Evolutionary conservation across 2,888 invertebrate species (phyloP).

Genomic region (Celastrina argiolus): DNA sequence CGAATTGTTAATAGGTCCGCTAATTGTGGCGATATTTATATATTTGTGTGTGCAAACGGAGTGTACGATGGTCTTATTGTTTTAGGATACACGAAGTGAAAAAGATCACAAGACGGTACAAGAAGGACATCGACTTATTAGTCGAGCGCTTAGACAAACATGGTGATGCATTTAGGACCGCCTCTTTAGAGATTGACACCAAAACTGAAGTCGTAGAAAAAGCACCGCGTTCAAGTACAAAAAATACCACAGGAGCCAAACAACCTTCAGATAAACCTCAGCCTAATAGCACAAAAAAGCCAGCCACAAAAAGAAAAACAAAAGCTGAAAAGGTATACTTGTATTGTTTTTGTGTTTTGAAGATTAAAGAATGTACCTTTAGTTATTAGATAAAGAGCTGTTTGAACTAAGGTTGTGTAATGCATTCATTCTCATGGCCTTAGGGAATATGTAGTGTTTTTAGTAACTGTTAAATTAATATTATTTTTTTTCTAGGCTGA

Average conservation of each 20-base stretch:
- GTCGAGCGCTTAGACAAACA: conserved; percentile 82
- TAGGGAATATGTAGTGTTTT: neutral
- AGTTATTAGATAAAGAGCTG: neutral
- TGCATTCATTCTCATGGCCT: neutral
- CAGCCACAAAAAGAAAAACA: conserved; percentile 77
- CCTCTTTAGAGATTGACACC: conserved; percentile 76
- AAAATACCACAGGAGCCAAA: conserved; percentile 46
- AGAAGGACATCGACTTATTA: conserved; percentile 83
- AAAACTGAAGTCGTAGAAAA: conserved; percentile 53
- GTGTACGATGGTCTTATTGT: conserved; percentile 38
- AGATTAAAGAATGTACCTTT: neutral
- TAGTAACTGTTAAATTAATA: neutral
- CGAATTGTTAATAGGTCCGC: conserved; percentile 81
- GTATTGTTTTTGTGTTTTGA: neutral
- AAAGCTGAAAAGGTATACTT: conserved; percentile 76
- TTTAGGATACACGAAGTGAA: conserved; percentile 83
- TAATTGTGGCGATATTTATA: conserved; percentile 35
- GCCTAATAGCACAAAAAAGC: conserved; percentile 52
- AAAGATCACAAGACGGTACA: conserved; percentile 81
- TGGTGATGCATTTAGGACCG: conserved; percentile 83
- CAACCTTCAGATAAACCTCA: conserved; percentile 60
- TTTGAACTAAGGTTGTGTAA: neutral
- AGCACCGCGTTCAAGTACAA: conserved; percentile 41
- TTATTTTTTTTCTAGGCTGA: conserved; percentile 53
- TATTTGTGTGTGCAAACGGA: conserved; percentile 1